Conservation (phyloP, 2,888 invertebrate species). For the Amorpha juglandis region DNA sequence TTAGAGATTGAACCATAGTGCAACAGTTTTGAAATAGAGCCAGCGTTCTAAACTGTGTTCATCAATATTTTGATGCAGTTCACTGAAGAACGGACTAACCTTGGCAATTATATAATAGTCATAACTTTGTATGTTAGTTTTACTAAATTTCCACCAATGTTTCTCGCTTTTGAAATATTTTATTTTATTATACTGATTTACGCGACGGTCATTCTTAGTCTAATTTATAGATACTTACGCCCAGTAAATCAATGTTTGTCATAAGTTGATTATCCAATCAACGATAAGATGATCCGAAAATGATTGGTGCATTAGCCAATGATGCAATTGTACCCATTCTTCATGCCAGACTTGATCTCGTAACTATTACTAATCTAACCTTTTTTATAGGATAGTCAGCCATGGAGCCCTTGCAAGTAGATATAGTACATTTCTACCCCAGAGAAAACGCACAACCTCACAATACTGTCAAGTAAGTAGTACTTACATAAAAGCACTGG, state of each 20-base stretch:
- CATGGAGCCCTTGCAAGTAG: constrained; percentile 81
- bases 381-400: neutral
- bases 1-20: constrained; percentile 4
- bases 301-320: too few relatives aligned
- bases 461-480: constrained; percentile 83
- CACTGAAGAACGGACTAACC: neutral
- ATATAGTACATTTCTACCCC: constrained; percentile 86
- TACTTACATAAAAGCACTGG: too few relatives aligned
- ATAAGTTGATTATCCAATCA: too few relatives aligned
- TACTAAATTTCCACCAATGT: neutral
- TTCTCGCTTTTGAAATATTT: neutral
- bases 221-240: too few relatives aligned
- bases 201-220: too few relatives aligned
- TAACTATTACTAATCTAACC: neutral
- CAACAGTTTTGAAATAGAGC: constrained; percentile 13
- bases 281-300: too few relatives aligned
- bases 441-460: constrained; percentile 88
- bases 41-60: neutral
- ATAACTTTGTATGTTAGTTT: neutral
- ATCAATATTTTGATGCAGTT: constrained; percentile 19
- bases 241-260: too few relatives aligned
- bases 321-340: neutral
- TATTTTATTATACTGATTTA: too few relatives aligned
- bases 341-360: neutral
- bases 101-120: neutral